These are phyloP conservation scores for Agrotis exclamationis DNA, from an alignment of 2,888 invertebrate species.

Conservation along the genomic window DNA sequence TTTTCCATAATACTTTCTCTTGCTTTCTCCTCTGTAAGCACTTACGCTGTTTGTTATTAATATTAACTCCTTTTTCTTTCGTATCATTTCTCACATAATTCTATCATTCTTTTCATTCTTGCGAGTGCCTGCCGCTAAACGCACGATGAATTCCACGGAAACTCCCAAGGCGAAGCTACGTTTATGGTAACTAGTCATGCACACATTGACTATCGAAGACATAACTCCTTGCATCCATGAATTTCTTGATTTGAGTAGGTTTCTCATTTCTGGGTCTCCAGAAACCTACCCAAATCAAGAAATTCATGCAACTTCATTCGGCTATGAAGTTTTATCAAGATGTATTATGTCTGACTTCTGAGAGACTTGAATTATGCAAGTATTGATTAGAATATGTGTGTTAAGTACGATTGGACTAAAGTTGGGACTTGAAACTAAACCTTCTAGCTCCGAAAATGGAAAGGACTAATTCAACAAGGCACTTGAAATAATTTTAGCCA, in stretches of 20 bases:
- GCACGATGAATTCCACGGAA: conserved; percentile 25
- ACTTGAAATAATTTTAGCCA: background rate
- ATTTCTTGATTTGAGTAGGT: conserved; percentile 9
- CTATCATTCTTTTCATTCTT: background rate
- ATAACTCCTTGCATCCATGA: conserved; percentile 28
- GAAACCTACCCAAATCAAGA: too few species aligned
- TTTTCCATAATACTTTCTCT: background rate
- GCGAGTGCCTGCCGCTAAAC: conserved; percentile 6
- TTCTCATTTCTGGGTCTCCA: too few species aligned
- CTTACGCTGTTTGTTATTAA: too few species aligned
- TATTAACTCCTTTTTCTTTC: background rate
- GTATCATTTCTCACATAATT: background rate
- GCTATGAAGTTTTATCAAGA: too few species aligned
- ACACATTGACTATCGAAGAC: conserved; percentile 18
- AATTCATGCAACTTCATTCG: too few species aligned
- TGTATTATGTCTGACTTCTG: too few species aligned
- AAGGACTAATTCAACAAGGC: background rate
- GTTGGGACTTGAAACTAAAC: background rate
- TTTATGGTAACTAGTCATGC: conserved; percentile 32
- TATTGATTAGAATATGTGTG: conserved; percentile 14
- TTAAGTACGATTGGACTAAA: conserved; percentile 15
- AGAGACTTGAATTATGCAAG: conserved; percentile 1
- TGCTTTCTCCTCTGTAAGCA: background rate
- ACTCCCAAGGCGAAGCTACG: conserved; percentile 11
- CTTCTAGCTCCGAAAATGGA: conserved; percentile 8